Evolutionary conservation across 2,113 vertebrate species (phyloP), one percentile per base, ranked within the genome.

Genomic region (Aix galericulata): DNA sequence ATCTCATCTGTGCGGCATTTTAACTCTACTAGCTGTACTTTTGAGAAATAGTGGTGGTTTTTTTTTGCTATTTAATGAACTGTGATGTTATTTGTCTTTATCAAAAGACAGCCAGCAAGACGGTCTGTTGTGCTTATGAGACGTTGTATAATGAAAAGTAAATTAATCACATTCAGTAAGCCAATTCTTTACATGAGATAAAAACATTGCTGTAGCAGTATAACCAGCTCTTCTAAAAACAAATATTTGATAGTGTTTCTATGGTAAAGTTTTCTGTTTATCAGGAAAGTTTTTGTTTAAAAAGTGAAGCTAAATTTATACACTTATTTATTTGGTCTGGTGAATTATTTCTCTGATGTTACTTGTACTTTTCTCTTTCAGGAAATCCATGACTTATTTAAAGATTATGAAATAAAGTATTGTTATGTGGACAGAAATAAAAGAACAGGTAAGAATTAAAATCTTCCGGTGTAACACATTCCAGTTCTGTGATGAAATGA

Each of bases 381-480:
- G 99, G 99, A 99, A 91, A 98, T 99, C 96, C 99, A 99, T 64
- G 99, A 99, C 86, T 98, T 99, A 94, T 98, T 99, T 95, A 98
- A 98, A 93, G 98, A 99, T 86, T 99, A 99, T 80, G 99, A 99
- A 93, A 98, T 99, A 91, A 99, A 99, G 88, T 99, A 99, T 77
- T 99, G 99, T 97, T 99, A 99, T 40, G 99, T 99, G 98, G 99
- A 99, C 98, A 99, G 98, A 96, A 99, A 99, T 98, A 99, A 99
- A 98, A 99, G 98, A 96, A 99, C 99, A 98, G 99, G 99, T 99
- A 98, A 98, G 97, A 83, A 40, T 66, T 21, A 4, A 14, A 56
- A 32, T 38, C 46, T 87, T 42, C 32, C 16, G 20, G 25, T 58
- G 42, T 9, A 5, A 5, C 6, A 0, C 1, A 0, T 68, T 78